These are phyloP conservation scores for Parazoanthus atlanticus DNA, from an alignment of 92 coral and sea anemone species.

Conservation along the genomic window DNA sequence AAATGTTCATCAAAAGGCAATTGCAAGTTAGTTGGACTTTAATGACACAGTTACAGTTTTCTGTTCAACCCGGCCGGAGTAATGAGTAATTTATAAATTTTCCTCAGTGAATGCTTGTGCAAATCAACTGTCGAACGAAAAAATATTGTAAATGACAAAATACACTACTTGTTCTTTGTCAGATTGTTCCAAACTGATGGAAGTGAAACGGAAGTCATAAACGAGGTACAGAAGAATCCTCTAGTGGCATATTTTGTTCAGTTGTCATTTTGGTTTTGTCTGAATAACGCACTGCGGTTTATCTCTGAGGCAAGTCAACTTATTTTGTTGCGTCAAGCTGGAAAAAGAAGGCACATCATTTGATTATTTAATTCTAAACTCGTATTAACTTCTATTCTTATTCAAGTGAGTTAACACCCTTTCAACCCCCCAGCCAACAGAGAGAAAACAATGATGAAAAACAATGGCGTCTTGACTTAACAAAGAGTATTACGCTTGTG, in stretches of 20 bases:
- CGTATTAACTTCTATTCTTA: conserved; percentile 9
- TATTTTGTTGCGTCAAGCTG: neutral
- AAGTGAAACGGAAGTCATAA: conserved; percentile 29
- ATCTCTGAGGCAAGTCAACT: neutral
- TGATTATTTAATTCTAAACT: conserved; percentile 2
- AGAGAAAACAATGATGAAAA: neutral
- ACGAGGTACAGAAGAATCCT: neutral
- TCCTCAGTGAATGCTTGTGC: neutral
- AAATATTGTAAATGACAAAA: neutral
- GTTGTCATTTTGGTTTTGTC: conserved; percentile 14
- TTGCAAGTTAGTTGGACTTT: neutral
- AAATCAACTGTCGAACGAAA: conserved; percentile 2
- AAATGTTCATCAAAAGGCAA: neutral
- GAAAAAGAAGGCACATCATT: neutral
- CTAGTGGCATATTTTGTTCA: neutral
- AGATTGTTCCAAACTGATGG: neutral
- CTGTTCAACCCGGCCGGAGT: neutral
- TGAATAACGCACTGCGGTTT: neutral
- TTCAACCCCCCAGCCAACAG: conserved; percentile 2
- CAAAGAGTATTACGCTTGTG: neutral
- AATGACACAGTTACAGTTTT: no score
- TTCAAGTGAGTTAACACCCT: neutral
- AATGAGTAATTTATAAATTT: neutral
- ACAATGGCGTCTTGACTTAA: conserved; percentile 5
- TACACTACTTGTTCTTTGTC: neutral